Evolutionary conservation across 2,888 invertebrate genomes (phyloP).

Genomic region (Drosophila robusta): DNA sequence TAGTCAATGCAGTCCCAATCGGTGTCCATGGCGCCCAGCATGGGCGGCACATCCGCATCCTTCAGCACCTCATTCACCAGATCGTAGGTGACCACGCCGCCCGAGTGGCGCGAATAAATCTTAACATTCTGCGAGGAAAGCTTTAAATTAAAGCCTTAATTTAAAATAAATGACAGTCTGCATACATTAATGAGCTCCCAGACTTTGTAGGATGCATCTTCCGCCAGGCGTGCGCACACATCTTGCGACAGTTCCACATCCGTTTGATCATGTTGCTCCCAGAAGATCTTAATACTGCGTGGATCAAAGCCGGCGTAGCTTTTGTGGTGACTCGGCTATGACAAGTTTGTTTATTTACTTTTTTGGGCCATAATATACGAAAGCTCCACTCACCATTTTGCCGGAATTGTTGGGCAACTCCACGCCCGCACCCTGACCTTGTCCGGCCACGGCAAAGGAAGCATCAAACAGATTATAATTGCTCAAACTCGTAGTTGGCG

Average conservation of each 20-base stretch:
- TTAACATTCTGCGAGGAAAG: conserved; percentile 81
- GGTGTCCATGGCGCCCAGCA: conserved; percentile 83
- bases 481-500: conserved; percentile 66
- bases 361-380: background rate
- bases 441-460: conserved; percentile 56
- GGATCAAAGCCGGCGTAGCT: conserved; percentile 83
- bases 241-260: conserved; percentile 83
- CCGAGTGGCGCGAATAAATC: conserved; percentile 84
- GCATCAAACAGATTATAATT: conserved; percentile 74
- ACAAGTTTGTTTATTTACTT: background rate
- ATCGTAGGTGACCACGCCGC: conserved; percentile 83
- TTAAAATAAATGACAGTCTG: rapidly evolving
- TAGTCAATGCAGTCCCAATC: conserved; percentile 84
- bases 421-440: conserved; percentile 35
- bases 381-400: conserved; percentile 27
- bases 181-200: conserved; percentile 84
- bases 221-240: conserved; percentile 82
- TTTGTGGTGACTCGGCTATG: conserved; percentile 72
- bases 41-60: conserved; percentile 84
- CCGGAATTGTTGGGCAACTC: conserved; percentile 54
- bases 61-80: conserved; percentile 84
- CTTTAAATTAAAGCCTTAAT: background rate
- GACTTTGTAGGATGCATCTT: conserved; percentile 84
- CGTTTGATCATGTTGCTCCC: conserved; percentile 85
- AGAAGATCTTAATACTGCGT: conserved; percentile 83